These are phyloP conservation scores for Neoseiulus cucumeris DNA, from an alignment of 1,140 invertebrate species.

Conservation along the genomic window DNA sequence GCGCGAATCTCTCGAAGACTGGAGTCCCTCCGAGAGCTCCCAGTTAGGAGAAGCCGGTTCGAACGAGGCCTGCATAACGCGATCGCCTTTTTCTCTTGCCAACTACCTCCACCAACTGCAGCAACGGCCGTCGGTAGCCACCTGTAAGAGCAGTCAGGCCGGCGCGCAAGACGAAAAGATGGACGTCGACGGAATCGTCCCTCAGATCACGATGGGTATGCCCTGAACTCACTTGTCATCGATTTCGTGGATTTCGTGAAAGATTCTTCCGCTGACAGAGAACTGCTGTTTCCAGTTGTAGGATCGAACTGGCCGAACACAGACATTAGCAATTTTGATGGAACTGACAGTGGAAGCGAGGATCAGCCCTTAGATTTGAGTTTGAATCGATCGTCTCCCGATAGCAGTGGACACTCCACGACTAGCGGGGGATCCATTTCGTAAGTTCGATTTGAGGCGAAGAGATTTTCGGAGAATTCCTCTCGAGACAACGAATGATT, in stretches of 20 bases:
- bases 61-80: no score
- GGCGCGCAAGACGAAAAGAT: background rate
- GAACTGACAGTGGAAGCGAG: background rate
- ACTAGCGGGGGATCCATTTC: background rate
- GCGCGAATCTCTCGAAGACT: constrained; percentile 9
- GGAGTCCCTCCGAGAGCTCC: background rate
- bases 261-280: no score
- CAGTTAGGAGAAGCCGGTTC: background rate
- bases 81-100: no score
- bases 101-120: no score
- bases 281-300: no score
- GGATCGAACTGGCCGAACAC: no score
- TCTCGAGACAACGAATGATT: no score
- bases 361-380: background rate
- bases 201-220: constrained; percentile 5
- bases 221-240: no score
- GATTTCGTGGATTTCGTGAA: no score
- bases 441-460: background rate
- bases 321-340: no score
- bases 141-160: background rate
- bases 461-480: no score
- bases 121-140: background rate
- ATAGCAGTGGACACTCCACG: background rate
- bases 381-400: background rate
- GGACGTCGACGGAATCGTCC: background rate